Base-by-base conservation (phyloP, 2,113 vertebrate genomes). In the Ageneiosus marmoratus region DNA sequence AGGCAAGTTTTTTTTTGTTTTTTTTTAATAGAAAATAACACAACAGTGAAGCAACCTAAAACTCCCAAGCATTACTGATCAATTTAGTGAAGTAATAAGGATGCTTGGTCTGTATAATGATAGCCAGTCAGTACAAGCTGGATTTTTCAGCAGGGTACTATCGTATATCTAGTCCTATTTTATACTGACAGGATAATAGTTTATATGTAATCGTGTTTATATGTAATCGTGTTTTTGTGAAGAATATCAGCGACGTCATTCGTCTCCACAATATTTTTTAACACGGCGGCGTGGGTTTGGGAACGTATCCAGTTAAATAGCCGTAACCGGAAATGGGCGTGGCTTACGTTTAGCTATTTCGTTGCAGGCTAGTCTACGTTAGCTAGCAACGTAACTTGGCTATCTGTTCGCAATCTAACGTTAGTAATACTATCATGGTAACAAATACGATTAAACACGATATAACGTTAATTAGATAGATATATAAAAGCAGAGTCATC, bases 281-380 rank as follows among this genome's bases (percentile, higher is more conserved):
- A 3, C 11, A 4, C 10, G 2, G 5, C 20, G 6, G 2, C 18
- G 3, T 44, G 20, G 34, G 34, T 69, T 41, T 41, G 65, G 20
- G 37, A 41, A 44, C 20, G 4, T 24, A 24, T 20, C 37, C 18
- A 24, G 34, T 69, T 69, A 4, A 69, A 69, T 3, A 16, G 69
- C 22, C n/a, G 12, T 48, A 27, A 72, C 44, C 27, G 63, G 63
- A 70, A 80, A 8, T 70, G 51, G 51, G 65, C 15, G 79, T 81
- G 51, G 27, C 67, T 13, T 55, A 2, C 7, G 13, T 13, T 27
- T 16, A 48, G 44, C 27, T 5, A 3, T 72, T 72, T 27, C 12
- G 41, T 46, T n/a, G 22, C 69, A 72, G 69, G 69, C 22, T 48
- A 48, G 24, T 27, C 5, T 72, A 3, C 3, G 24, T 27, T 80